Base-by-base conservation (phyloP, 1,140 invertebrate genomes). In the Platyura marginata region DNA sequence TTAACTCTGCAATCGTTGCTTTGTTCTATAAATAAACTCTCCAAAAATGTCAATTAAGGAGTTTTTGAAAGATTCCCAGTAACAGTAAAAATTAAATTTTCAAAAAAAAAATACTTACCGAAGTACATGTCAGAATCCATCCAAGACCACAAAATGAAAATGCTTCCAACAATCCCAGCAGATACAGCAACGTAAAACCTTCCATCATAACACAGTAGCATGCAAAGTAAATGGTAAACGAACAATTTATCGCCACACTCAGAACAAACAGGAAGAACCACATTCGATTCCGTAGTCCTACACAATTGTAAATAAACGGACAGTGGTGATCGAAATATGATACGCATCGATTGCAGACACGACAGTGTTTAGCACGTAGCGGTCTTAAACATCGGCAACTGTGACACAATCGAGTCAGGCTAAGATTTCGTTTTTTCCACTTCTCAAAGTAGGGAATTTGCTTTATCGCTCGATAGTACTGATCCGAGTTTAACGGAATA, bases 281-380 rank as follows among this genome's bases (percentile, higher is more conserved):
- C 67, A 85, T 85, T 54, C 82, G 70, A 56, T 89, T 89, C 34
- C 75, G 70, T 16, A 88, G 61, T 2, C 84, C 84, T 9, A 95
- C 84, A 60, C 90, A 95, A 55, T 92, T 93, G 58, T 91, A 87
- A 48, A 95, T 89, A 54, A 91, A 94, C 0, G 88, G 87, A 57
- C 90, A 95, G 52, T 95, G 90, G 61, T 95, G 90, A 56, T 95
- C 90, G 51, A 93, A 93, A 55, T 89, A 84, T 1, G 79, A 77
- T 2, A 93, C 85, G 57, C 89, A 95, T 47, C 89, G 73, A 54
- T 91, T 89, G 60, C 90, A 94, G 36, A 88, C 77, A 34, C 86
- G 71, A 52, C 90, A 93, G 59, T 94, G 90, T 62, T 93, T 93
- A 1, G 88, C 86, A 48, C 88, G 68, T 3, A 90, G 55, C 0